Percentiles rank a stretch among this genome's conserved stretches.
Conservation (phyloP, 2,888 invertebrate genomes). For the Dusona sp. region DNA sequence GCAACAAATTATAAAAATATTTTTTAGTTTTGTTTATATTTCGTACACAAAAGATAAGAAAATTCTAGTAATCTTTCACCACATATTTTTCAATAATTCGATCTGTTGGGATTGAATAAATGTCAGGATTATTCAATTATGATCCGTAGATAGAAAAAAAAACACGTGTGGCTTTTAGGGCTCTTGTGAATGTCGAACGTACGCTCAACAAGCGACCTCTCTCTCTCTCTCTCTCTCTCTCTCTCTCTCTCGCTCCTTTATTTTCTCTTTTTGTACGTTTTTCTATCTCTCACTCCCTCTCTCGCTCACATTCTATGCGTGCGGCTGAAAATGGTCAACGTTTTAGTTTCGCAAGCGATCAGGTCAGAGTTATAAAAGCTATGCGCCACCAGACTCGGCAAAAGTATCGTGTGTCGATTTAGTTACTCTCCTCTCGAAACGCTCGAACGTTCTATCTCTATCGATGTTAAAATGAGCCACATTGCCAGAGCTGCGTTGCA, state of each 20-base stretch:
- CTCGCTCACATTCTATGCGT: not conserved
- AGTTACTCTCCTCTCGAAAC: slow-evolving; percentile 67
- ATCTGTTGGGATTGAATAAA: not conserved
- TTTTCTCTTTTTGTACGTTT: slow-evolving; percentile 16
- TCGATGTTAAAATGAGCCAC: slow-evolving; percentile 64
- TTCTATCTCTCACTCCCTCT: slow-evolving; percentile 7
- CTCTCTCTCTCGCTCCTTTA: slow-evolving; percentile 3
- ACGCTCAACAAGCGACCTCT: not conserved
- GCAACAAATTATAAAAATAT: not conserved
- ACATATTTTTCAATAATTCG: not conserved
- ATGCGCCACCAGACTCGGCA: slow-evolving; percentile 72
- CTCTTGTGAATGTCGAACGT: not conserved
- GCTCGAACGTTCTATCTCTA: slow-evolving; percentile 51
- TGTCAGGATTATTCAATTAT: not conserved
- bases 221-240: not conserved
- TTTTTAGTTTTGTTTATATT: too few relatives aligned
- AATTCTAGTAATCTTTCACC: not conserved
- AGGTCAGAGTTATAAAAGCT: slow-evolving; percentile 72
- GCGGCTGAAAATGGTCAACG: slow-evolving; percentile 46
- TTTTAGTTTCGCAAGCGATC: slow-evolving; percentile 48
- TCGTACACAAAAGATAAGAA: not conserved
- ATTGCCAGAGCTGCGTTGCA: slow-evolving; percentile 64
- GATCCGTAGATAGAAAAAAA: slow-evolving; percentile 5
- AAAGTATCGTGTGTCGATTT: slow-evolving; percentile 73
- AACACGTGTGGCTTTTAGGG: not conserved